Conservation (phyloP, 2,888 invertebrate species). For the Sminthurides aquaticus region DNA sequence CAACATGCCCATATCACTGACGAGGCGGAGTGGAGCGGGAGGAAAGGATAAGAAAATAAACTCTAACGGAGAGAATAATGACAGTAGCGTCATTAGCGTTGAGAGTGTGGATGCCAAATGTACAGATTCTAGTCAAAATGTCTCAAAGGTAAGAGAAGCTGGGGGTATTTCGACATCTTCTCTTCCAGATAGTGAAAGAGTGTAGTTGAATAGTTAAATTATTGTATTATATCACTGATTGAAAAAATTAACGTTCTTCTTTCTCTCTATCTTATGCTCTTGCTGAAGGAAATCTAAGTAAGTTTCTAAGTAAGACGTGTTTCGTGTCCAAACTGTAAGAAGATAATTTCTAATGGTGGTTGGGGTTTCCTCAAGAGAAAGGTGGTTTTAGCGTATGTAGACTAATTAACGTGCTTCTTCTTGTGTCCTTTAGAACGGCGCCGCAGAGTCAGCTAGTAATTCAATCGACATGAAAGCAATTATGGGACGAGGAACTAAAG, state of each 20-base stretch:
- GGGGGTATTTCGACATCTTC: no score
- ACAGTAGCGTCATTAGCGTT: not conserved
- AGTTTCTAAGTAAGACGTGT: not conserved
- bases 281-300: not conserved
- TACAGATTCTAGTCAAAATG: constrained; percentile 3
- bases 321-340: no score
- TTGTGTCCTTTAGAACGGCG: not conserved
- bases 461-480: not conserved
- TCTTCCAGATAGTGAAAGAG: no score
- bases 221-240: no score
- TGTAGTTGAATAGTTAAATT: not conserved
- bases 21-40: not conserved
- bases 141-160: constrained; percentile 9
- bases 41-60: constrained; percentile 1
- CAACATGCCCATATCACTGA: constrained; percentile 7
- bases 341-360: no score
- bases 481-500: constrained; percentile 1
- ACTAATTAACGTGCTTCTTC: not conserved
- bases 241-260: no score
- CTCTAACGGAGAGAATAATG: not conserved
- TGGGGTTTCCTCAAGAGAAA: no score
- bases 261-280: not conserved
- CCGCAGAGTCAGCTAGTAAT: not conserved
- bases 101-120: not conserved
- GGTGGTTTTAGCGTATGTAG: no score